Evolutionary conservation across 2,797 vertebrate genomes (phyloP).

Genomic region (Zalophus californianus): DNA sequence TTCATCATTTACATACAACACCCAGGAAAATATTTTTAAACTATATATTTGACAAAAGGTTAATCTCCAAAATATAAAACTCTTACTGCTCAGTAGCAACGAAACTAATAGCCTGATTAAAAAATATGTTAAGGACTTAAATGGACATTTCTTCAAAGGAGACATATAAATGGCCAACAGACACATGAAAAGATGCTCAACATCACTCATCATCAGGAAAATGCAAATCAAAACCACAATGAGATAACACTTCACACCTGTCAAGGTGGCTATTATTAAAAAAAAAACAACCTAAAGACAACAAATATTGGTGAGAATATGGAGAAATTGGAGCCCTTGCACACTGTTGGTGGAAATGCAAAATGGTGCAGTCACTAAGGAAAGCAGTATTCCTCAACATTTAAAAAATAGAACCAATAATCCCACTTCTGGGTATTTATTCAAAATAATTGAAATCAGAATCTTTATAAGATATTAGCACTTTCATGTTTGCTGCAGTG

Average conservation of each 20-base stretch:
- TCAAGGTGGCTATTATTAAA: neutral
- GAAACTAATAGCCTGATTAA: neutral
- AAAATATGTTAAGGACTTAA: neutral
- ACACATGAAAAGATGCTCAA: neutral
- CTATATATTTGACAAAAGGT: neutral
- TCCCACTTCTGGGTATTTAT: neutral
- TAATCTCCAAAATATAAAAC: neutral
- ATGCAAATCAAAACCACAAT: neutral
- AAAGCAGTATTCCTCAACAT: neutral
- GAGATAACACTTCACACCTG: neutral
- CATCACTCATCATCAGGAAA: neutral
- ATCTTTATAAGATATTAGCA: neutral
- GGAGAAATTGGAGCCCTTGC: neutral
- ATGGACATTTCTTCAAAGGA: neutral
- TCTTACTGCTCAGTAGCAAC: neutral
- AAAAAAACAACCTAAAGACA: neutral
- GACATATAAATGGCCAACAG: neutral
- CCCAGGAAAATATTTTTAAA: neutral
- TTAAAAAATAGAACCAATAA: neutral
- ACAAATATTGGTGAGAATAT: neutral
- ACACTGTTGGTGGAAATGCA: neutral
- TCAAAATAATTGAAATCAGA: neutral
- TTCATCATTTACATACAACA: neutral
- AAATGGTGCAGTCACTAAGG: neutral
- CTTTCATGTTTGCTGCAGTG: neutral